These are phyloP conservation scores for Rattus rattus DNA, from an alignment of 2,113 vertebrate genomes.

Conservation along the genomic window DNA sequence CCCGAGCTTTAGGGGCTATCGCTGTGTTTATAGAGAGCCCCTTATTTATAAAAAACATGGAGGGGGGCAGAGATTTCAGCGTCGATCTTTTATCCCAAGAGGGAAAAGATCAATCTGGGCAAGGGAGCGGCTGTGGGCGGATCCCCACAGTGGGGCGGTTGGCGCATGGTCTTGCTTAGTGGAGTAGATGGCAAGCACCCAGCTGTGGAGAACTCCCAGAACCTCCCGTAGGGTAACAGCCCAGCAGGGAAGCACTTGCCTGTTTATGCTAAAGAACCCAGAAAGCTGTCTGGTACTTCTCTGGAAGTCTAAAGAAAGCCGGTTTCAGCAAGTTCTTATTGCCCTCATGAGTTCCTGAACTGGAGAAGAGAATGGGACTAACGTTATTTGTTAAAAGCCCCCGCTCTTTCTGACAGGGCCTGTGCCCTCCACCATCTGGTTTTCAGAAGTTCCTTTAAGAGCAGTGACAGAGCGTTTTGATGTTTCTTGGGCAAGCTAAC, in stretches of 20 bases:
- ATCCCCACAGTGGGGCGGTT: neutral
- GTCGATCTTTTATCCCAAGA: neutral
- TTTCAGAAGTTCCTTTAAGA: conserved; percentile 34
- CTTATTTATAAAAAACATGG: neutral
- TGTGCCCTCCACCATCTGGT: neutral
- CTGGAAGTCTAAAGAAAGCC: neutral
- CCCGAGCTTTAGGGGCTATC: neutral
- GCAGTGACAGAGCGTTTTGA: conserved; percentile 20
- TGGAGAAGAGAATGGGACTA: neutral
- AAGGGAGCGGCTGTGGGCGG: neutral
- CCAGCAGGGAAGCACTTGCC: neutral
- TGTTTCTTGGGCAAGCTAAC: neutral
- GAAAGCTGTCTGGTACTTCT: neutral
- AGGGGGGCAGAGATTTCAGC: neutral
- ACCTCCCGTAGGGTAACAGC: neutral
- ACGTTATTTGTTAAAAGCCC: neutral
- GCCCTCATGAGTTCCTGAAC: neutral
- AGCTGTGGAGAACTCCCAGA: neutral
- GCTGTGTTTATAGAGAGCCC: neutral
- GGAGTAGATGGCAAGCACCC: neutral
- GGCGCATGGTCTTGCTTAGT: neutral
- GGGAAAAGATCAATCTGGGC: neutral
- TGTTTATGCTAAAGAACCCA: neutral
- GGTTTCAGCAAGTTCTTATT: conserved; percentile 18
- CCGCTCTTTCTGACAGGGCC: neutral